phyloP scores from a whole-genome alignment of 1,140 invertebrate genomes.

The Bilobella aurantiaca region DNA sequence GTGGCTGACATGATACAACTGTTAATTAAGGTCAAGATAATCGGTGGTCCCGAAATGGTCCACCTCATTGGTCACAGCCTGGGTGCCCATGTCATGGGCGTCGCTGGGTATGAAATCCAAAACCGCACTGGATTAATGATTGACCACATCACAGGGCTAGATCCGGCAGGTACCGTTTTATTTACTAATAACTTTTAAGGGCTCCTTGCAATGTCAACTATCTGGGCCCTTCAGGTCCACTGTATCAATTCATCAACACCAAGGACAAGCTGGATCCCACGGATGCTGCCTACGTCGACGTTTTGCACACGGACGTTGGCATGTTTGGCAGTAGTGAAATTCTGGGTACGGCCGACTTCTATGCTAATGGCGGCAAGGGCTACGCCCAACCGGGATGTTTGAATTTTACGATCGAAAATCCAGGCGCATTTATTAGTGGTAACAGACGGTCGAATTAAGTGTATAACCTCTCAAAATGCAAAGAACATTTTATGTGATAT shows the following conservation, averaged over 20 bases:
- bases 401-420: background rate
- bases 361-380: background rate
- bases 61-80: conserved; percentile 11
- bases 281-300: conserved; percentile 1
- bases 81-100: conserved; percentile 5
- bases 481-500: no score
- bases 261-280: background rate
- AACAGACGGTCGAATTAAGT: no score
- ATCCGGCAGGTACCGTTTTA: background rate
- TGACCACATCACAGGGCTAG: conserved; percentile 4
- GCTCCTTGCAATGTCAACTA: background rate
- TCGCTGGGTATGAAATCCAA: background rate
- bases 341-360: background rate
- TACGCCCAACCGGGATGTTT: background rate
- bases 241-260: background rate
- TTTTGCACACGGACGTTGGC: background rate
- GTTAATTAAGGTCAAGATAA: background rate
- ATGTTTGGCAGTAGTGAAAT: background rate
- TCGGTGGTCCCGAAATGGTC: background rate
- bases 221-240: background rate
- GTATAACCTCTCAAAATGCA: no score
- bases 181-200: background rate
- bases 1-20: background rate
- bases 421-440: background rate
- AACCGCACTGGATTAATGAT: background rate